phyloP scores from a whole-genome alignment of 2,888 invertebrate genomes.

The Buathra laborator region DNA sequence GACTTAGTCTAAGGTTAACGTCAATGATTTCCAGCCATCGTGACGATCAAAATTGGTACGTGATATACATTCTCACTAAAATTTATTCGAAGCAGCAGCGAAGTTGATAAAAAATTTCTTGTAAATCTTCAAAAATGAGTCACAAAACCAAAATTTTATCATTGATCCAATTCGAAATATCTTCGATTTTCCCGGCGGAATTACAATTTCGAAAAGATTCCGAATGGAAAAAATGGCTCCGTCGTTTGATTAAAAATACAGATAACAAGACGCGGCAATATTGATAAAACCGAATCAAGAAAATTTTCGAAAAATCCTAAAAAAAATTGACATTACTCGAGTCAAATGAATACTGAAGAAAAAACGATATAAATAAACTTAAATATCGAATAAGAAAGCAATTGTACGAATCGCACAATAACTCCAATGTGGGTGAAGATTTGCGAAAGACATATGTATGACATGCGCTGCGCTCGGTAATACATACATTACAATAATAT shows the following conservation, averaged over 20 bases:
- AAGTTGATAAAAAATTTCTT: neutral
- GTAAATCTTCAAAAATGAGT: neutral
- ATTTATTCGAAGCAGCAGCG: neutral
- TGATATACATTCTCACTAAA: neutral
- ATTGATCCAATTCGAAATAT: too few species aligned
- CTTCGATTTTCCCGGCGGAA: too few species aligned
- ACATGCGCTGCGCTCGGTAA: neutral
- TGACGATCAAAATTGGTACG: neutral
- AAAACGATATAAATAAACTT: constrained; percentile 8
- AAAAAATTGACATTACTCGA: too few species aligned
- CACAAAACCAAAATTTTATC: too few species aligned
- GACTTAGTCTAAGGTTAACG: neutral
- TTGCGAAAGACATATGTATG: constrained; percentile 38
- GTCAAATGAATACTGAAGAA: neutral
- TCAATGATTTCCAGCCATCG: neutral
- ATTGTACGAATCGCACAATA: neutral
- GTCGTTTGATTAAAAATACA: too few species aligned
- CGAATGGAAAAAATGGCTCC: too few species aligned
- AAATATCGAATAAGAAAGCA: constrained; percentile 3
- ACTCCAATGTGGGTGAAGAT: constrained; percentile 14
- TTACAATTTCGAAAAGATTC: too few species aligned
- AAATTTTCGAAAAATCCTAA: too few species aligned
- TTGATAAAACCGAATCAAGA: too few species aligned
- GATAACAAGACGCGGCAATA: too few species aligned
- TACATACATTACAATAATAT: neutral